phyloP scores from a whole-genome alignment of 1,140 invertebrate genomes.

The Drosophila lini region DNA sequence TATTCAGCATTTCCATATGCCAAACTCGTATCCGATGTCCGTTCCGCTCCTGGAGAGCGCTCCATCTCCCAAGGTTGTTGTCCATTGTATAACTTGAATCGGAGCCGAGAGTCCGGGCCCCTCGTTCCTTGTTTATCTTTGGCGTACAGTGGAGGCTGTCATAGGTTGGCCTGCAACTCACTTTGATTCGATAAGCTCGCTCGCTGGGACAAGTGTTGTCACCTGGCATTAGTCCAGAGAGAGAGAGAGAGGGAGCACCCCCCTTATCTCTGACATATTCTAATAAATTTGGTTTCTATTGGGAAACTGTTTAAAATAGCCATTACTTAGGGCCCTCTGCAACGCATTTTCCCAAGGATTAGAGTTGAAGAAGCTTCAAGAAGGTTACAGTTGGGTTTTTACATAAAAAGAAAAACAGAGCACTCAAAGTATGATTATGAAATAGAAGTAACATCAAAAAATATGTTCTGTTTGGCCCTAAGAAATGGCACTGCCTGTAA shows the following conservation, averaged over 20 bases:
- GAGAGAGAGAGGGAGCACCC: neutral
- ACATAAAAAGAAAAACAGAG: too few relatives aligned
- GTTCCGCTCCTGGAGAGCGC: slow-evolving; percentile 12
- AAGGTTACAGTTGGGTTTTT: neutral
- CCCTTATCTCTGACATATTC: slow-evolving; percentile 5
- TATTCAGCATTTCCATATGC: slow-evolving; percentile 1
- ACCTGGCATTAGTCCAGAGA: slow-evolving; percentile 2
- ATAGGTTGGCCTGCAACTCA: slow-evolving; percentile 1
- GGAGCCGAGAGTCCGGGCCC: slow-evolving; percentile 17
- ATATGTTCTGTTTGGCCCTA: neutral
- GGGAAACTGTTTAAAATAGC: too few relatives aligned
- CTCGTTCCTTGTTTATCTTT: slow-evolving; percentile 66
- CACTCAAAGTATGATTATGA: too few relatives aligned
- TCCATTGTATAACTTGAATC: slow-evolving; percentile 64
- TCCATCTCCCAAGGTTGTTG: slow-evolving; percentile 52
- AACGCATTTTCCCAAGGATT: neutral
- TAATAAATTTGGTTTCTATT: neutral
- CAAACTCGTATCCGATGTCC: neutral
- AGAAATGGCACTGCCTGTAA: neutral
- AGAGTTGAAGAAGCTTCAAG: neutral
- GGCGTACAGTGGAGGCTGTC: slow-evolving; percentile 44
- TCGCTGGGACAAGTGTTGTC: slow-evolving; percentile 2
- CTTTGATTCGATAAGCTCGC: slow-evolving; percentile 14
- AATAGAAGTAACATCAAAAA: neutral
- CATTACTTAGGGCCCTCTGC: neutral